phyloP scores from a whole-genome alignment of 1,140 invertebrate species.

The Drosophila trapezifrons region DNA sequence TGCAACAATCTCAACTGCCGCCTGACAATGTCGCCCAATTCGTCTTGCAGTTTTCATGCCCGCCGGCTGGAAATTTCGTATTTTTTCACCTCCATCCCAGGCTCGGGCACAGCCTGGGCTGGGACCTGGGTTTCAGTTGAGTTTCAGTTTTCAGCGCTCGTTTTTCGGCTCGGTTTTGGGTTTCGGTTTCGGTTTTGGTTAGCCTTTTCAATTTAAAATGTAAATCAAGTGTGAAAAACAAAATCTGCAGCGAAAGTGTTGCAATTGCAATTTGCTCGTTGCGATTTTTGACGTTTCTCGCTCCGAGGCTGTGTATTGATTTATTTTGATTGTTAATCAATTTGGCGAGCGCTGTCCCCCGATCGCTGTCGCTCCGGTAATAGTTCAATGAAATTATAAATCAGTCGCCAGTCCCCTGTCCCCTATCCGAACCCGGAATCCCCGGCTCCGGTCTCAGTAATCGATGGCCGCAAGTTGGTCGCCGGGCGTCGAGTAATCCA shows the following conservation, averaged over 20 bases:
- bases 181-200: conserved; percentile 62
- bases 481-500: conserved; percentile 36
- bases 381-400: conserved; percentile 82
- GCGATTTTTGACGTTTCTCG: conserved; percentile 78
- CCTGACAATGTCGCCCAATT: conserved; percentile 79
- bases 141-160: conserved; percentile 43
- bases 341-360: conserved; percentile 62
- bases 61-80: conserved; percentile 57
- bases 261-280: conserved; percentile 81
- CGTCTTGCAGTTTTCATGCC: conserved; percentile 80
- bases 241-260: conserved; percentile 79
- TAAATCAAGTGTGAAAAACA: conserved; percentile 82
- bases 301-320: conserved; percentile 76
- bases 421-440: conserved; percentile 16
- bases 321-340: conserved; percentile 82
- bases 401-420: conserved; percentile 46
- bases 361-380: conserved; percentile 60
- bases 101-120: conserved; percentile 19
- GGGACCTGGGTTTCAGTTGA: conserved; percentile 6
- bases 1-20: conserved; percentile 54
- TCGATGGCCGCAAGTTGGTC: conserved; percentile 10
- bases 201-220: conserved; percentile 81
- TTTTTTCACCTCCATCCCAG: conserved; percentile 21
- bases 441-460: neutral
- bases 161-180: conserved; percentile 36